A percentile compares a stretch with the other conserved stretches of the same genome.
Evolutionary conservation across 2,113 vertebrate genomes (phyloP).

Genomic region (Mormoops blainvillei): DNA sequence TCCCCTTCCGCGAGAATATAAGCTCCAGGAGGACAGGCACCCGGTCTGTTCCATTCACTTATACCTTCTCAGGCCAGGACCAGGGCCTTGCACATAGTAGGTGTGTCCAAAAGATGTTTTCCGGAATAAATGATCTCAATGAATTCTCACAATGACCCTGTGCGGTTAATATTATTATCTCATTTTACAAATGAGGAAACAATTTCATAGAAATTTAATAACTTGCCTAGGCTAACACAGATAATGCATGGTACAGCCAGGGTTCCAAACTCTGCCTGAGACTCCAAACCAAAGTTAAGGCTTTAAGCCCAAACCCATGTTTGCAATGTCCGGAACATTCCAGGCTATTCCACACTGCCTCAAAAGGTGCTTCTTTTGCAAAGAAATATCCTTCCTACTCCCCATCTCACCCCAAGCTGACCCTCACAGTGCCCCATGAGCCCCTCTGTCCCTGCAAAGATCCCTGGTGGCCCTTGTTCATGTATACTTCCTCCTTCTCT

Average conservation of each 20-base stretch:
- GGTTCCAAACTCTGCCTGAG: not conserved
- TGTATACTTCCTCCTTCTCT: not conserved
- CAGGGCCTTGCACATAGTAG: not conserved
- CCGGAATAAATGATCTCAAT: not conserved
- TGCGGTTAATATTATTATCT: not conserved
- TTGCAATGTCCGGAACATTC: conserved; percentile 13
- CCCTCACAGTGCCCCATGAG: not conserved
- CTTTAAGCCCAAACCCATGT: not conserved
- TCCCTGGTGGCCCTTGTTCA: not conserved
- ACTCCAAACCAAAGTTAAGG: not conserved
- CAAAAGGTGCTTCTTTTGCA: not conserved
- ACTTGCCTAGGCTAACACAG: not conserved
- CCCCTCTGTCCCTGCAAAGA: not conserved
- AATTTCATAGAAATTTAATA: not conserved
- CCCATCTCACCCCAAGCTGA: not conserved
- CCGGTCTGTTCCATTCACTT: not conserved
- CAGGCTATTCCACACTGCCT: not conserved
- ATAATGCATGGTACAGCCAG: not conserved
- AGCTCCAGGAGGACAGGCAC: not conserved
- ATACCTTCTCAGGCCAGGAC: not conserved
- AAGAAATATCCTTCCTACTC: not conserved
- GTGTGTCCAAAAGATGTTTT: not conserved
- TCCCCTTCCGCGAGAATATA: not conserved
- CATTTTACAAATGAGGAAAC: not conserved
- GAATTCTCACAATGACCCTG: not conserved